phyloP scores from a whole-genome alignment of 1,140 invertebrate species.

The Cyclargus thomasi region DNA sequence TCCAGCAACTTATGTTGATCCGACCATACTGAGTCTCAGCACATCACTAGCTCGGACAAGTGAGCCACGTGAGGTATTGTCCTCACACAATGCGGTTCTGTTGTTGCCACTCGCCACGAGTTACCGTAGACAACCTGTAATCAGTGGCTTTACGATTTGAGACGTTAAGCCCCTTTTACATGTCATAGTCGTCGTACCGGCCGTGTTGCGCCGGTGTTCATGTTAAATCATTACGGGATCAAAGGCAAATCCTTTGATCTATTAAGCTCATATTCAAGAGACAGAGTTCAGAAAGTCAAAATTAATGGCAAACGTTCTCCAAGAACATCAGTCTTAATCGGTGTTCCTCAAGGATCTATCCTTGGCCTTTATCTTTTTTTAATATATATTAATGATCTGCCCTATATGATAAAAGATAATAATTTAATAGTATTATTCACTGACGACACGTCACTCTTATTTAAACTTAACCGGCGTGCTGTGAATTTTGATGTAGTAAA shows the following conservation, averaged over 20 bases:
- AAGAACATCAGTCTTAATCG: neutral
- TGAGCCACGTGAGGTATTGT: too few species aligned
- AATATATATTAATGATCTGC: constrained; percentile 10
- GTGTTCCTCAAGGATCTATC: constrained; percentile 10
- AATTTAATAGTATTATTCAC: neutral
- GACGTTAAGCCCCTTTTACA: too few species aligned
- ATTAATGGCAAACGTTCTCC: neutral
- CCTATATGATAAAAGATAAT: constrained; percentile 1
- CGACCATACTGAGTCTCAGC: too few species aligned
- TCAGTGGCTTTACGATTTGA: too few species aligned
- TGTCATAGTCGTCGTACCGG: too few species aligned
- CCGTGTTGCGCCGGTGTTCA: too few species aligned
- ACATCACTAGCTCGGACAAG: too few species aligned
- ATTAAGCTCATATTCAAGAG: neutral
- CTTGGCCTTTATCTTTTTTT: neutral
- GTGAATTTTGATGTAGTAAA: neutral
- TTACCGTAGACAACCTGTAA: too few species aligned
- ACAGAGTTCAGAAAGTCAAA: neutral
- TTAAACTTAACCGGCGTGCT: neutral
- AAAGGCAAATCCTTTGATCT: neutral
- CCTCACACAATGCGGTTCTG: too few species aligned
- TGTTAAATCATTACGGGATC: neutral
- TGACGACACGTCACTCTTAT: neutral
- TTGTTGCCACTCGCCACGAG: too few species aligned
- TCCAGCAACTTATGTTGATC: too few species aligned